Base-by-base conservation (phyloP, 2,888 invertebrate genomes). In the Lochmaea capreae region DNA sequence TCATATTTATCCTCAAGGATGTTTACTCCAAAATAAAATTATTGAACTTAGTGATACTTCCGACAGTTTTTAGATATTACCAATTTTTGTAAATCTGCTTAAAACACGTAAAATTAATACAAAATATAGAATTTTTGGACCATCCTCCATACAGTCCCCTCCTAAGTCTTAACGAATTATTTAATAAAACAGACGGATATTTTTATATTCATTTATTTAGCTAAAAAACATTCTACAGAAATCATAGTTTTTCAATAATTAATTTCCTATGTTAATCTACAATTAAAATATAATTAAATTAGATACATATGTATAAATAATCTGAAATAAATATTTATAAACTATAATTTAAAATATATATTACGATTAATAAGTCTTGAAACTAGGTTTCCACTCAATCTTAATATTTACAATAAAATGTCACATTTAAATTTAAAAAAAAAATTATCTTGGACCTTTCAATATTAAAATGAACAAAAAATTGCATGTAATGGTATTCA, bases 311-410 rank as follows among this genome's bases (percentile, higher is more conserved):
- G 62, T 63, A 71, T 74, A 76, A 76, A 74, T 72, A 70, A 74
- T 72, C 73, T 73, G 67, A 76, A 76, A 76, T 76, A 76, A 76
- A 76, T 76, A 76, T 76, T 71, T 71, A 76, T 76, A 74, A 71
- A 76, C 74, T 76, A 76, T 74, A 74, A 71, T 72, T 71, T 75
- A 76, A 72, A 76, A 76, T 76, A 74, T 71, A 75, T 76, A 74
- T 74, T 73, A 72, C 61, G 65, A 74, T 74, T 73, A 71, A 74
- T 76, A 74, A 76, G 76, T 73, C 76, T 73, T 73, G 76, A 74
- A 72, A 74, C 76, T 73, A 73, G 73, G 76, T 76, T 76, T 73
- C 71, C 73, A 73, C 73, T 73, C 65, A 71, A 71, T 73, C 63
- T 69, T 65, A 66, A 59, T 65, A 16, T 54, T 59, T 26, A 69